Percentiles rank a stretch among this genome's conserved stretches.
phyloP scores from a whole-genome alignment of 2,797 vertebrate species.

The Microcaecilia unicolor region DNA sequence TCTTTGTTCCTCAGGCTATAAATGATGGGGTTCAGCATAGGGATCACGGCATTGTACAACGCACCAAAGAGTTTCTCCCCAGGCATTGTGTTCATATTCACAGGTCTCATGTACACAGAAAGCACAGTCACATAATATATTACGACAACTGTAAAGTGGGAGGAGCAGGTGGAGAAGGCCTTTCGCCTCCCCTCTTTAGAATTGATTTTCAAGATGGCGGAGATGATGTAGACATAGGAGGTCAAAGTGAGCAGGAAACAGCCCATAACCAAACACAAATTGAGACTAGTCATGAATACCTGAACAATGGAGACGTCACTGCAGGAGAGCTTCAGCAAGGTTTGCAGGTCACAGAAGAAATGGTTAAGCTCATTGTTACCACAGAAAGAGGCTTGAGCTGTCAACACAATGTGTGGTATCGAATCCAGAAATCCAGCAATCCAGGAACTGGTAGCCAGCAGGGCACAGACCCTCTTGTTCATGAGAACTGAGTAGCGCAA shows the following conservation, averaged over 20 bases:
- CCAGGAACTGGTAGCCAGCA: not conserved
- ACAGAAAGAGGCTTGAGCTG: not conserved
- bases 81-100: slow-evolving; percentile 4
- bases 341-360: not conserved
- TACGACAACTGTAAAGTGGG: slow-evolving; percentile 12
- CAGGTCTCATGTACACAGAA: slow-evolving; percentile 16
- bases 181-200: not conserved
- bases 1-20: slow-evolving; percentile 29
- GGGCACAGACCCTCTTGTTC: not conserved
- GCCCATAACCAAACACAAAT: not conserved
- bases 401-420: not conserved
- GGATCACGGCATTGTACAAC: slow-evolving; percentile 18
- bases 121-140: slow-evolving; percentile 17
- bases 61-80: slow-evolving; percentile 15
- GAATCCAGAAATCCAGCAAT: not conserved
- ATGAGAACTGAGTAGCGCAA: slow-evolving; percentile 1
- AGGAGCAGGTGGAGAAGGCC: slow-evolving; percentile 6
- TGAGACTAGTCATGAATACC: slow-evolving; percentile 9
- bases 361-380: not conserved
- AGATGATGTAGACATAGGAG: slow-evolving; percentile 15
- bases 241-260: slow-evolving; percentile 1
- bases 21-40: slow-evolving; percentile 27
- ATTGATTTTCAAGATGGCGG: slow-evolving; percentile 1
- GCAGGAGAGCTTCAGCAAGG: not conserved
- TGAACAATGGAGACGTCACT: not conserved